Base-by-base conservation (phyloP, 2,797 vertebrate species). In the Parotocinclus haroldoi region DNA sequence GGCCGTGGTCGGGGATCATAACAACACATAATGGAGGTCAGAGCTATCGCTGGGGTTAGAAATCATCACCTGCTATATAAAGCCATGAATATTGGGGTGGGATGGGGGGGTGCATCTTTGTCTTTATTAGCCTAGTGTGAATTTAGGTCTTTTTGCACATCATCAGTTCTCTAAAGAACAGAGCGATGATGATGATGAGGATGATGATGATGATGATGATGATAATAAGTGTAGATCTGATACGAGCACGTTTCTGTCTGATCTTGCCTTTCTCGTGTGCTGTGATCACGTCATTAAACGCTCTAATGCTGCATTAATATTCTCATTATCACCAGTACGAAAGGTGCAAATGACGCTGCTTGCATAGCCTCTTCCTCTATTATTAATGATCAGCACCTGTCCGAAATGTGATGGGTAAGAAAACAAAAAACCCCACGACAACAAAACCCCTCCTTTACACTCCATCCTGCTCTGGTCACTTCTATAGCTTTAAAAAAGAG, bases 291-390 rank as follows among this genome's bases (percentile, higher is more conserved):
- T 67, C 13, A 61, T 65, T 72, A 63, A 65, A 65, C 60, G 60
- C 70, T 53, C 60, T 68, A 68, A 66, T 59, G 70, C 49, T 18
- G 62, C 36, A n/a, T 56, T 77, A 78, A 78, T 74, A 71, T 69
- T 76, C 62, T 78, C 58, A 79, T 79, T 81, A 78, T 78, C 76
- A 61, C 69, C 52, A 45, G 61, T 63, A 27, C 46, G 42, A 57
- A 74, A 83, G 79, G 76, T 80, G 79, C 36, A 76, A 78, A 79
- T 78, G 66, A 70, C 42, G 18, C 18, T 4, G 7, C 27, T 11
- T 5, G 8, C 8, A n/a, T 39, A 10, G 16, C 39, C 14, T n/a
- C 46, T 55, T 44, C 12, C 16, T 19, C 39, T 42, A 42, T 59
- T 27, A 53, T 64, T 42, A 69, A 40, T 71, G 19, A 74, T 49